Percentiles rank a stretch among this genome's conserved stretches.
phyloP scores from a whole-genome alignment of 2,113 vertebrate genomes.

The Phylloscopus trochiloides region DNA sequence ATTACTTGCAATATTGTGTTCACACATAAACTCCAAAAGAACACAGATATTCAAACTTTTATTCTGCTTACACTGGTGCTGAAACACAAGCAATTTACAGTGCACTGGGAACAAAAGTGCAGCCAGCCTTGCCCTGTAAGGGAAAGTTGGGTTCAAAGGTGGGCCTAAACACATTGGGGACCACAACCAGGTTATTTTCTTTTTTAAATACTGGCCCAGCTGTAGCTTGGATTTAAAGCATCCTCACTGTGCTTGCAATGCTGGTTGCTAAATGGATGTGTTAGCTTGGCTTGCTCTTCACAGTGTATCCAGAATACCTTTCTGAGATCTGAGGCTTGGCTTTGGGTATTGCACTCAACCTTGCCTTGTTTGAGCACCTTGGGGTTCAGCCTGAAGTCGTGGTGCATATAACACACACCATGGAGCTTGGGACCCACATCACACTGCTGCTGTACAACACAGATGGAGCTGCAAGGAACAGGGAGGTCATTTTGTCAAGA shows the following conservation, averaged over 20 bases:
- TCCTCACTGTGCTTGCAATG: neutral
- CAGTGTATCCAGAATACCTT: neutral
- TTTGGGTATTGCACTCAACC: neutral
- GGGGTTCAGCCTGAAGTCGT: neutral
- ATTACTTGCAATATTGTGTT: neutral
- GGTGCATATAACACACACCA: fast-evolving
- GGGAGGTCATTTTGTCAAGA: neutral
- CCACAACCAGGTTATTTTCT: neutral
- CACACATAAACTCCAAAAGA: neutral
- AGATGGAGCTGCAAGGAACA: neutral
- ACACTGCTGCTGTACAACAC: fast-evolving
- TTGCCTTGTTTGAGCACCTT: fast-evolving
- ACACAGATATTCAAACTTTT: neutral
- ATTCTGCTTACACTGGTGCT: neutral
- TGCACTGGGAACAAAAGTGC: neutral
- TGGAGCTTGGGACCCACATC: neutral
- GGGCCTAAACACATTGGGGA: neutral
- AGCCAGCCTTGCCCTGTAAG: neutral
- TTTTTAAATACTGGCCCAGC: neutral
- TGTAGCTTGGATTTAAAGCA: neutral
- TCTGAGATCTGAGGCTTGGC: neutral
- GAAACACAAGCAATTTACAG: neutral
- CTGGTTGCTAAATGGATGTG: neutral
- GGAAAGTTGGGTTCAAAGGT: neutral
- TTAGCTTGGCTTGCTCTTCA: neutral